Evolutionary conservation across 1,140 invertebrate species (phyloP), one percentile per base, ranked within the genome.

Genomic region (Coboldia fuscipes): DNA sequence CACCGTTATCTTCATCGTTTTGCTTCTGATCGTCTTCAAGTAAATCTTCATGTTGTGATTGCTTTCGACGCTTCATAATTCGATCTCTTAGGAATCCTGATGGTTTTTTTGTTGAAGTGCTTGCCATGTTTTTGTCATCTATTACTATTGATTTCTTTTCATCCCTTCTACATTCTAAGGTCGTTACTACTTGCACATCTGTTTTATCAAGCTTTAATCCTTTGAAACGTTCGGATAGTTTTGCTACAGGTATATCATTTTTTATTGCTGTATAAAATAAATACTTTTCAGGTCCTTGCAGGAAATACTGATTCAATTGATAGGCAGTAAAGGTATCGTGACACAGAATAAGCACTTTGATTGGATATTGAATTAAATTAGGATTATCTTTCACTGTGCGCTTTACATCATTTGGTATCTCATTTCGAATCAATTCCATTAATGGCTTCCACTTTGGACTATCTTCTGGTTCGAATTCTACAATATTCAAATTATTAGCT

Each of bases 361-460:
- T 61, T 10, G 54, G 58, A 43, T 48, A 37, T 47, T 49, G 39
- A 42, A 41, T 16, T 12, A 30, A 10, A 10, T 10, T n/a, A 12
- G 37, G 6, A 5, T 39, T 30, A 30, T 41, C 14, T 9, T 39
- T 35, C 4, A 42, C 43, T 1, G 38, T 37, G 0, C 40, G 34
- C 41, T 62, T 66, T 36, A 66, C 65, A 50, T 78, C 63, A 13
- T 58, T 51, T n/a, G 72, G 70, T 44, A 92, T 82, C 61, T 90
- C 85, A 7, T 62, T 45, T 38, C 62, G 52, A n/a, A 92, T 50
- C 38, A 89, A 65, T 57, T 89, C 82, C 29, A 57, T 66, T 8
- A 92, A 54, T 14, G 72, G 72, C 43, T 68, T 60, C 89, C 90
- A 96, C 60, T 97, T 96, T 9, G 88, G 83, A 57, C 75, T 80